A percentile compares a stretch with the other conserved stretches of the same genome.
phyloP scores from a whole-genome alignment of 2,113 vertebrate genomes.

The Cottus gobio region DNA sequence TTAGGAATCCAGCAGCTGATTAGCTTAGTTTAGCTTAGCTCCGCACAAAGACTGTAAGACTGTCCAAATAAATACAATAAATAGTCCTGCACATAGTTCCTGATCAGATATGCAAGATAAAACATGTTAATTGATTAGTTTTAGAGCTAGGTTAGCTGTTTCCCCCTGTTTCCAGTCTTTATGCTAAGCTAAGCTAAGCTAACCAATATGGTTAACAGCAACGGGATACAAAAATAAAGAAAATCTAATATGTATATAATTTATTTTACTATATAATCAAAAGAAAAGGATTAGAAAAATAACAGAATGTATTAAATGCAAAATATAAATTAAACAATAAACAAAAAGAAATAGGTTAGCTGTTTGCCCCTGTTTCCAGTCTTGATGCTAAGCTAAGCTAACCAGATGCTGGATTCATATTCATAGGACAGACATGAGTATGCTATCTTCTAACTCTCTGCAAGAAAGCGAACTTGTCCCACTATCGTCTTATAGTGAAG shows the following conservation, averaged over 20 bases:
- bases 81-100: neutral
- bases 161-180: neutral
- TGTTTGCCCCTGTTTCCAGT: neutral
- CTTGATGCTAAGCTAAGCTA: neutral
- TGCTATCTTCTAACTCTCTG: neutral
- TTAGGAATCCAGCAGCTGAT: neutral
- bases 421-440: neutral
- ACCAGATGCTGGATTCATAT: neutral
- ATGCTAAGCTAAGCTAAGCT: neutral
- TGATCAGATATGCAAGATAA: neutral
- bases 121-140: neutral
- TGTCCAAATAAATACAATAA: neutral
- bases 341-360: no score
- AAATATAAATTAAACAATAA: no score
- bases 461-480: neutral
- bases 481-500: neutral
- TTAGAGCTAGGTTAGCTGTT: neutral
- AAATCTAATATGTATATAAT: no score
- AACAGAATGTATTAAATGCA: no score
- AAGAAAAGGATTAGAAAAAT: no score
- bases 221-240: no score
- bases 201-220: no score
- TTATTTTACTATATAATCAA: no score
- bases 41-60: neutral
- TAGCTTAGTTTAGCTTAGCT: constrained; percentile 1